Conservation (phyloP, 2,113 vertebrate species). For the Kryptolebias marmoratus region DNA sequence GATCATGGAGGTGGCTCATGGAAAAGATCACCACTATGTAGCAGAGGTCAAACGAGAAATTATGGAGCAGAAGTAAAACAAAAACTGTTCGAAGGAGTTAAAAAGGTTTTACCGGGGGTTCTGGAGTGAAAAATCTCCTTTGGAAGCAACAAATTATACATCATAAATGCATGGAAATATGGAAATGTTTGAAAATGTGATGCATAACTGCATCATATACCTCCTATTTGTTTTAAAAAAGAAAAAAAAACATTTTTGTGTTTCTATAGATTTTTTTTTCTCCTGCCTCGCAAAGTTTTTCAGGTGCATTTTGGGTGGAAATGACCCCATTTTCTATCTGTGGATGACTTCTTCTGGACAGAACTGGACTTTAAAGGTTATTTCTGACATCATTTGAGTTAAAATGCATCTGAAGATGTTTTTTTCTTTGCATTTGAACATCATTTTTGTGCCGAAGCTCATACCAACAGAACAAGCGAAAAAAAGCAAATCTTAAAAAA, state of each 20-base stretch:
- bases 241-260: neutral
- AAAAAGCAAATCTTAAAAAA: conserved; percentile 6
- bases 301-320: conserved; percentile 15
- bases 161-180: conserved; percentile 57
- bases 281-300: conserved; percentile 27
- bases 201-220: conserved; percentile 55
- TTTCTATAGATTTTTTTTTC: conserved; percentile 8
- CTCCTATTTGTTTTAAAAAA: conserved; percentile 10
- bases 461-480: neutral
- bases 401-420: neutral
- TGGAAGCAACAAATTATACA: conserved; percentile 28
- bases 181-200: too few species aligned
- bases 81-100: neutral
- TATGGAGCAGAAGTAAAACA: conserved; percentile 80
- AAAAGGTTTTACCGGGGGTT: neutral
- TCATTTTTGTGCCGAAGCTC: conserved; percentile 23
- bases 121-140: conserved; percentile 10
- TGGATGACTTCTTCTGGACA: conserved; percentile 5
- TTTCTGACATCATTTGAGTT: neutral
- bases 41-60: conserved; percentile 94
- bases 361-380: conserved; percentile 5
- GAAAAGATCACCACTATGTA: conserved; percentile 95
- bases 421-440: conserved; percentile 6
- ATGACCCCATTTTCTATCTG: conserved; percentile 25
- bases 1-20: conserved; percentile 97